These are phyloP conservation scores for Busseola fusca DNA, from an alignment of 2,888 invertebrate genomes.

Conservation along the genomic window DNA sequence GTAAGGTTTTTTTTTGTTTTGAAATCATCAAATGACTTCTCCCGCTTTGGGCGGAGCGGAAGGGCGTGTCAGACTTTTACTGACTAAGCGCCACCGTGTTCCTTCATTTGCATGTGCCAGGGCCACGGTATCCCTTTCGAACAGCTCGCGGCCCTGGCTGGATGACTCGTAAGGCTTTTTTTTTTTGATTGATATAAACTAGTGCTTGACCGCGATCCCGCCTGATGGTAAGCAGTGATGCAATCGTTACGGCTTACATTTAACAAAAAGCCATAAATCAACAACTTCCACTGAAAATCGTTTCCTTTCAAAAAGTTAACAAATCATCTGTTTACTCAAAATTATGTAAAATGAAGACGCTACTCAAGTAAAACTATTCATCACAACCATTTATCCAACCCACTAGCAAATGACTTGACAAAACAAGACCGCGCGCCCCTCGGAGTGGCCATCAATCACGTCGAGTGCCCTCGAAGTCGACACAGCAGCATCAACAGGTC, in stretches of 20 bases:
- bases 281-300: neutral
- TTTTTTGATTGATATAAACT: too few relatives aligned
- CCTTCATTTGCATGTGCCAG: too few relatives aligned
- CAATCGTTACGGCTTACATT: neutral
- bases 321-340: neutral
- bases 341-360: neutral
- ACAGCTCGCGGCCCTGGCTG: too few relatives aligned
- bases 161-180: neutral
- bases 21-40: too few relatives aligned
- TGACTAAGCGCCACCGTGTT: too few relatives aligned
- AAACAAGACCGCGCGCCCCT: neutral
- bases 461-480: constrained; percentile 29
- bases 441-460: constrained; percentile 24
- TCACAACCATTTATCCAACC: neutral
- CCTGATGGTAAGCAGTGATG: too few relatives aligned
- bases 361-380: neutral
- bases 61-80: too few relatives aligned
- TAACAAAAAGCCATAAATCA: neutral
- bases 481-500: constrained; percentile 42
- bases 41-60: too few relatives aligned
- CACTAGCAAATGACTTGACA: neutral
- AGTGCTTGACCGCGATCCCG: too few relatives aligned
- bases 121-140: too few relatives aligned
- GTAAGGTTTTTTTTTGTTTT: too few relatives aligned
- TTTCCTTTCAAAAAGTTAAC: neutral